Percentiles rank a stretch among this genome's conserved stretches.
Conservation (phyloP, 2,888 invertebrate species). For the Pyralis farinalis region DNA sequence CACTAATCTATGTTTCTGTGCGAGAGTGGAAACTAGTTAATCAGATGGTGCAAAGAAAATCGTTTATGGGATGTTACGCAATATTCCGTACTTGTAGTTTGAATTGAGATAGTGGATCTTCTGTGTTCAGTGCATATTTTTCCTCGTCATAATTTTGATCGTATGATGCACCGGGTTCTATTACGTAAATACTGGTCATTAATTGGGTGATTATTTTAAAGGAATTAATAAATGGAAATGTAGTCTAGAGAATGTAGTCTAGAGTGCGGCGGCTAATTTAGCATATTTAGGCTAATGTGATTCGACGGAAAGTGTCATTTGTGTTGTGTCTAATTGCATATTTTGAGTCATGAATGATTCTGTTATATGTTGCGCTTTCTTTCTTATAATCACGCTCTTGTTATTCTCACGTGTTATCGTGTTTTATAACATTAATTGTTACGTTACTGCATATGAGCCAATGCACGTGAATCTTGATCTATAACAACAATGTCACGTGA, state of each 20-base stretch:
- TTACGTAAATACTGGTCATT: not conserved
- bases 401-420: not conserved
- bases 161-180: not conserved
- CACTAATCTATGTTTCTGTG: conserved; percentile 16
- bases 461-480: conserved; percentile 9
- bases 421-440: conserved; percentile 3
- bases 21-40: conserved; percentile 47
- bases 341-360: not conserved
- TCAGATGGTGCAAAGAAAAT: conserved; percentile 25
- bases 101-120: too few species aligned
- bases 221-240: not conserved
- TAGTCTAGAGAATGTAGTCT: not conserved
- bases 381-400: not conserved
- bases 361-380: not conserved
- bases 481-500: conserved; percentile 7
- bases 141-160: too few species aligned
- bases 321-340: conserved; percentile 6
- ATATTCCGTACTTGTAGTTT: not conserved
- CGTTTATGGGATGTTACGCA: conserved; percentile 6
- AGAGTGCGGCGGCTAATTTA: not conserved
- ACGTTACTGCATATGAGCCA: conserved; percentile 7
- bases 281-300: conserved; percentile 9
- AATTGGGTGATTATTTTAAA: not conserved
- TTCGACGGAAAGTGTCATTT: conserved; percentile 2
- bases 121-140: too few species aligned